Percentiles rank a stretch among this genome's conserved stretches.
Conservation (phyloP, 2,888 invertebrate species). For the Caradrina kadenii region DNA sequence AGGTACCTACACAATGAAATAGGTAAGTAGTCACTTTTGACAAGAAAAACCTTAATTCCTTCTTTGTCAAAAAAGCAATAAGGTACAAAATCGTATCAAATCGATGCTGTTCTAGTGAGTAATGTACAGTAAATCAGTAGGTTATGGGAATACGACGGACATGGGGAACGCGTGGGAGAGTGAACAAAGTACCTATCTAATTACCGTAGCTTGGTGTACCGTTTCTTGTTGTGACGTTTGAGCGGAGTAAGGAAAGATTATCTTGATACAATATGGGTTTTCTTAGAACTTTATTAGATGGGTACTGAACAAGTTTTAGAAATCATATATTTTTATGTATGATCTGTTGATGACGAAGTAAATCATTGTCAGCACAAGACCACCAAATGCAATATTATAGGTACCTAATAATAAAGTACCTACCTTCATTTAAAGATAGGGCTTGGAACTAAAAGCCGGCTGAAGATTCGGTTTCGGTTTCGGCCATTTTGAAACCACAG, state of each 20-base stretch:
- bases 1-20: too few relatives aligned
- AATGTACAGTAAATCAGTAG: conserved; percentile 53
- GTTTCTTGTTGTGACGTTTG: conserved; percentile 45
- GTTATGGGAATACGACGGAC: conserved; percentile 60
- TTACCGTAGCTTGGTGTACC: conserved; percentile 52
- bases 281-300: conserved; percentile 11
- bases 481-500: too few relatives aligned
- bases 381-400: not conserved
- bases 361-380: not conserved
- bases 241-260: conserved; percentile 19
- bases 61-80: conserved; percentile 4
- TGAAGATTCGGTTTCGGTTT: too few relatives aligned
- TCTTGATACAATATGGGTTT: conserved; percentile 11
- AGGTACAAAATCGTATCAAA: conserved; percentile 26
- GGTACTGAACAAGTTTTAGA: not conserved
- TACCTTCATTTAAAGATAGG: not conserved
- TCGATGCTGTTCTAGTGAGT: conserved; percentile 16
- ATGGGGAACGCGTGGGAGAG: conserved; percentile 57
- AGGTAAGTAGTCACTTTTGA: conserved; percentile 9
- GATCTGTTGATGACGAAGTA: too few relatives aligned
- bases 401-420: not conserved
- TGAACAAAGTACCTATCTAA: conserved; percentile 39
- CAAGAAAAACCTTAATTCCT: not conserved
- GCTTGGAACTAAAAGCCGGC: too few relatives aligned
- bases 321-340: too few relatives aligned